These are phyloP conservation scores for Limonius californicus DNA, from an alignment of 1,140 invertebrate species.

Conservation along the genomic window DNA sequence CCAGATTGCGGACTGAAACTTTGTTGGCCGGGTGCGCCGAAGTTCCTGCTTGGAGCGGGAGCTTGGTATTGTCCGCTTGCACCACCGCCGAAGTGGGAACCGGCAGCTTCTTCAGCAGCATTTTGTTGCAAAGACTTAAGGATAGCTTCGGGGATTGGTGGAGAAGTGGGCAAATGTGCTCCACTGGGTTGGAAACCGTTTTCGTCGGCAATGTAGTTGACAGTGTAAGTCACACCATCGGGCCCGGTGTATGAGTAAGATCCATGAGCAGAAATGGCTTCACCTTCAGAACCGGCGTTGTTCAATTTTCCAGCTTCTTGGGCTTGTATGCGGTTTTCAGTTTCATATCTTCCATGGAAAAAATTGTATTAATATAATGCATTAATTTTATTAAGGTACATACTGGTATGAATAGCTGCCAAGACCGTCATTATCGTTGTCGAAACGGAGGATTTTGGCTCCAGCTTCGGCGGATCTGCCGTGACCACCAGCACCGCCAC, in stretches of 20 bases:
- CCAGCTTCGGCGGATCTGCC: background rate
- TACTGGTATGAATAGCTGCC: conserved; percentile 7
- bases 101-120: conserved; percentile 23
- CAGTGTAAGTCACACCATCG: conserved; percentile 53
- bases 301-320: conserved; percentile 50
- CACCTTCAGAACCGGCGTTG: conserved; percentile 52
- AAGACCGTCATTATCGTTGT: conserved; percentile 5
- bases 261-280: conserved; percentile 55
- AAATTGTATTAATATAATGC: background rate
- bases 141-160: conserved; percentile 50
- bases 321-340: conserved; percentile 51
- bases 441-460: background rate
- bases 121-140: conserved; percentile 32
- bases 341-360: conserved; percentile 43
- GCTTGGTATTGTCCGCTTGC: background rate
- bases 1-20: background rate
- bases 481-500: background rate
- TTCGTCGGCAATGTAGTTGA: conserved; percentile 54
- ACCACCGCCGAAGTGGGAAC: background rate
- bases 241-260: conserved; percentile 59
- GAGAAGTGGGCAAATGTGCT: conserved; percentile 53
- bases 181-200: conserved; percentile 55
- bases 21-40: background rate
- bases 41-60: too few relatives aligned
- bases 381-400: background rate